Evolutionary conservation across 2,797 vertebrate species (phyloP).

Genomic region (Lacerta bilineata): DNA sequence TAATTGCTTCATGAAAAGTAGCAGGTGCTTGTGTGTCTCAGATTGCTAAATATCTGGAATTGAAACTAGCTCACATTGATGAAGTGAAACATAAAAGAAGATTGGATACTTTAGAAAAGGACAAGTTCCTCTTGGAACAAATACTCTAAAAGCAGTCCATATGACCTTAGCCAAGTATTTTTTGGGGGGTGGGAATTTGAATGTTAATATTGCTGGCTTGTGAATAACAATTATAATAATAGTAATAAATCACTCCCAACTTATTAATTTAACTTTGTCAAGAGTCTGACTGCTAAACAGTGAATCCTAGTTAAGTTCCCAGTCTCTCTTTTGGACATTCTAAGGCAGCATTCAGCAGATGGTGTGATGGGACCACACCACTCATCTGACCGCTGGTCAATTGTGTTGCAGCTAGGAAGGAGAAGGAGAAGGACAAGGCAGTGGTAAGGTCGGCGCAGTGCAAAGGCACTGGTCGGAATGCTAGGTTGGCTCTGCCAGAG

Average conservation of each 20-base stretch:
- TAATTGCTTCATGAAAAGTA: slow-evolving; percentile 73
- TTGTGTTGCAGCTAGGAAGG: too few relatives aligned
- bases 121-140: slow-evolving; percentile 47
- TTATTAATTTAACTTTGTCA: slow-evolving; percentile 7
- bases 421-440: too few relatives aligned
- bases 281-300: background rate
- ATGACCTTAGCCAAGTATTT: slow-evolving; percentile 24
- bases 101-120: slow-evolving; percentile 71
- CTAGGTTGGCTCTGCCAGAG: too few relatives aligned
- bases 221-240: background rate
- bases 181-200: background rate
- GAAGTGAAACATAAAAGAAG: slow-evolving; percentile 76
- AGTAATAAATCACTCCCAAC: slow-evolving; percentile 22
- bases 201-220: slow-evolving; percentile 36
- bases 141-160: background rate
- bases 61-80: slow-evolving; percentile 73
- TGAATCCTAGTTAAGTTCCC: slow-evolving; percentile 3
- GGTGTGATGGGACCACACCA: too few relatives aligned
- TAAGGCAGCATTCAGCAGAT: background rate
- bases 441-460: too few relatives aligned
- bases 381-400: too few relatives aligned
- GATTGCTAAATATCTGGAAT: slow-evolving; percentile 71
- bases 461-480: too few relatives aligned
- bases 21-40: slow-evolving; percentile 71
- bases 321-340: background rate